Base-by-base conservation (phyloP, 2,888 invertebrate genomes). In the Coecobrya sp. region DNA sequence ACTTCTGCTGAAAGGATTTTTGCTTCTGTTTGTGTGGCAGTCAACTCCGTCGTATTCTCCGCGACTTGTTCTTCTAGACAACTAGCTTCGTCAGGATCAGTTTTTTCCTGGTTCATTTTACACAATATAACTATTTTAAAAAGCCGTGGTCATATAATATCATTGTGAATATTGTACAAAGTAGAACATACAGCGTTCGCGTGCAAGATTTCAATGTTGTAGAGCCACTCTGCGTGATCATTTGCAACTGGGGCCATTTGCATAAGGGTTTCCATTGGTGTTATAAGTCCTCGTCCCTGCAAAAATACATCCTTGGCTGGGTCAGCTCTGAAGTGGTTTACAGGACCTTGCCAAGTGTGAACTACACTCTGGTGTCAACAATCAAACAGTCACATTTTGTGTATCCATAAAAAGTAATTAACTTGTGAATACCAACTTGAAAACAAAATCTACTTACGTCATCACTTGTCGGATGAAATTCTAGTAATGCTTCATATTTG, bases 301-400 rank as follows among this genome's bases (percentile, higher is more conserved):
- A 81, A 55, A 85, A 88, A 86, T 4, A 94, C 82, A 8, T 92
- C 91, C n/a, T 82, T 81, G 0, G 86, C 52, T 0, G 92, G 85
- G 76, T 94, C 94, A 27, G 93, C 93, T 7, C 94, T 91, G 49
- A 94, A 93, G 59, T 93, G 93, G 85, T 93, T 93, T 7, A 93
- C 91, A 36, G 82, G 89, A 36, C 94, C 94, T 55, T 86, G 86
- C 93, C 93, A 94, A 16, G 88, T 87, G 45, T 87, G 82, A 5
- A 79, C 79, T 30, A 92, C 82, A 13, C 36, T 81, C 92, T 92
- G 81, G 30, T 0, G 13, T n/a, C 16, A 36, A n/a, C n/a, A n/a
- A n/a, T n/a, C n/a, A n/a, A n/a, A n/a, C n/a, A n/a, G n/a, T n/a
- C n/a, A n/a, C n/a, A n/a, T n/a, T n/a, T n/a, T n/a, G n/a, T n/a